Base-by-base conservation (phyloP, 2,113 vertebrate species). In the Hiodon tergisus region DNA sequence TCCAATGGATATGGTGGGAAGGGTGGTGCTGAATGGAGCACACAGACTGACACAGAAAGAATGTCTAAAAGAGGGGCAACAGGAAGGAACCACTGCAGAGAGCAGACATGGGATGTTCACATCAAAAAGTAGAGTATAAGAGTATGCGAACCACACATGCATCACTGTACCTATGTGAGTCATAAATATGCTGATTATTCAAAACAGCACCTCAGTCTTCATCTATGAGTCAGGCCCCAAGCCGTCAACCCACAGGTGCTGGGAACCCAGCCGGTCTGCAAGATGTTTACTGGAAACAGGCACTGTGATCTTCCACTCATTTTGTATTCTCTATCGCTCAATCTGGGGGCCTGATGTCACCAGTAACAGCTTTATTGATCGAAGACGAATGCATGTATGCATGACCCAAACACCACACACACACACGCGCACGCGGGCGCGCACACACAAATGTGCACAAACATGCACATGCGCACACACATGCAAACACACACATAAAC, bases 351-450 rank as follows among this genome's bases (percentile, higher is more conserved):
- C 60, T 63, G 60, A 13, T 63, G 71, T 53, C 59, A 63, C n/a
- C 17, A 14, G 48, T 17, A 74, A 66, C 17, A 62, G 63, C 16
- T 55, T 67, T 55, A 58, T 47, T 57, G 53, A 74, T 46, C n/a
- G 63, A 74, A 14, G 52, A 65, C 4, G 61, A 67, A 65, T 72
- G 57, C 71, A 73, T 73, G 57, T 46, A 72, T 72, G 55, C 55
- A 73, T 63, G 74, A 77, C 10, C 69, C 67, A 5, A 48, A 46
- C 13, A 51, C 4, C 6, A 48, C 74, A 77, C 83, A 74, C 69
- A 11, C 62, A 57, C 75, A 74, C 61, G 17, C 61, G 47, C 61
- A 55, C 6, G n/a, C 72, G 59, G 52, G 60, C 53, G 67, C n/a
- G 69, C 67, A 74, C 69, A 71, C 3, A 75, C 31, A 31, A 31